Evolutionary conservation across 1,140 invertebrate species (phyloP), one percentile per base, ranked within the genome.

Genomic region (Sinonovacula constricta): DNA sequence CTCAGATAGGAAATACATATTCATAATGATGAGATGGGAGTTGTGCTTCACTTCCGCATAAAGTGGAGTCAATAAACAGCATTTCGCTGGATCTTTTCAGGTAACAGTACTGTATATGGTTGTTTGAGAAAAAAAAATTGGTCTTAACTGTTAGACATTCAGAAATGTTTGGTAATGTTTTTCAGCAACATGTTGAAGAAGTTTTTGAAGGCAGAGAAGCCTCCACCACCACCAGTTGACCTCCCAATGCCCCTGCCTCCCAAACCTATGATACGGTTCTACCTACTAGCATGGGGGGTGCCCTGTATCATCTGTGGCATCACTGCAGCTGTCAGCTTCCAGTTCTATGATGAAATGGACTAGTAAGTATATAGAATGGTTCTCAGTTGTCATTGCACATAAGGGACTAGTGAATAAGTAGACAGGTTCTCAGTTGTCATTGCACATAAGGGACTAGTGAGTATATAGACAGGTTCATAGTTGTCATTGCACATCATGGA

Each of bases 231-330:
- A 28, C 94, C 95, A 12, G 85, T 88, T n/a, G 80, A 78, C 0
- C 94, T 95, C 75, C 93, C 94, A 34, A 94, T 94, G 0, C 89
- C 89, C 1, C 93, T 94, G 79, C 92, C 92, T 34, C 90, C 91
- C 24, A 96, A 97, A 88, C 96, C 96, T 0, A 94, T 97, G 22
- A 89, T 97, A 22, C 95, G 96, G 0, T 93, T 97, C 60, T 97
- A 98, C 88, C 91, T 98, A n/a, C 95, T 97, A 2, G 96, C 96
- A 0, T 98, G 96, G 95, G 97, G 96, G 14, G 95, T 97, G 45
- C 94, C 95, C 2, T 89, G 96, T 51, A 96, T 97, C 39, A 94
- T 98, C 0, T 97, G 96, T 87, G 97, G 96, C 14, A 96, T 98
- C 81, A 96, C 95, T 12, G 96, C 95, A 0, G 96, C 97, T 7